Evolutionary conservation across 2,888 invertebrate genomes (phyloP), one percentile per base, ranked within the genome.

Genomic region (Diarsia rubi): DNA sequence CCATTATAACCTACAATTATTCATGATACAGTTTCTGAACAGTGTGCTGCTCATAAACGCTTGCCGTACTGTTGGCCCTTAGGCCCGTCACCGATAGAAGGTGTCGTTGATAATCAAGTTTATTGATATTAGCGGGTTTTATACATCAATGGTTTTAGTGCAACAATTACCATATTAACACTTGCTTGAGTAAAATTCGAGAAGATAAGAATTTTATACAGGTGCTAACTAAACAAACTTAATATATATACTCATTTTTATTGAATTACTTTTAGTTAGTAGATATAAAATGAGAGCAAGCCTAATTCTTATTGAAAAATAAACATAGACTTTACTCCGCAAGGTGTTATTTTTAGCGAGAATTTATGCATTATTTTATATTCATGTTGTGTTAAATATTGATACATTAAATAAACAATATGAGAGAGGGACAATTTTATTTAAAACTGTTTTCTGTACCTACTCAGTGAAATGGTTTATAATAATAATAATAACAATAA

Each of bases 321-420:
- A 67, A 63, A 63, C 31, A 24, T n/a, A 62, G 45, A 60, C 27
- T 65, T 64, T 27, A 67, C 2, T 21, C 59, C 21, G 57, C 76
- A 68, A 78, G 81, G 67, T 81, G 81, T 81, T 52, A 67, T 45
- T 66, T 80, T 45, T 73, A n/a, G 47, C 37, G 24, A 62, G 52
- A 80, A 80, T 52, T 65, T 66, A 78, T 62, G 45, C 19, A 62
- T 24, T 24, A 27, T 44, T 54, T 79, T 31, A 24, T 45, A 52
- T 27, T 49, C 52, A 11, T 49, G 21, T 21, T 27, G 27, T 12
- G 31, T 44, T 47, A 45, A 64, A 59, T 78, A 80, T 73, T 37
- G 11, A 52, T n/a, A 49, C 9, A 21, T 3, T 16, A 74, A 21
- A 57, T 19, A 42, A 75, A 57, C 31, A 42, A 31, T 21, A 24